Percentiles rank a stretch among this genome's conserved stretches.
These are phyloP conservation scores for Diuraphis noxia DNA, from an alignment of 1,140 invertebrate species.

Conservation along the genomic window DNA sequence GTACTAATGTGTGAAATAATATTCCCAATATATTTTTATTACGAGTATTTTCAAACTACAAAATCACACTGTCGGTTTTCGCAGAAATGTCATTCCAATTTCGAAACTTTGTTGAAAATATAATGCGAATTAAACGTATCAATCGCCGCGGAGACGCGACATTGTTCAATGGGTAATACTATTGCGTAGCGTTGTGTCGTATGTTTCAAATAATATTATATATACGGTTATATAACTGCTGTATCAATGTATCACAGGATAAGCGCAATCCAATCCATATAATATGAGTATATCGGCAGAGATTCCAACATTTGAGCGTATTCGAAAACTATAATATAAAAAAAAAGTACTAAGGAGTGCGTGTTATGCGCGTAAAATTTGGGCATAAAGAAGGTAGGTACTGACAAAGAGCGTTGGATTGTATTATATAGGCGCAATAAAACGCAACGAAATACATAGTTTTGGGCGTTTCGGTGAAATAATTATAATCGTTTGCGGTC, in stretches of 20 bases:
- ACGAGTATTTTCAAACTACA: not conserved
- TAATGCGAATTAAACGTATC: not conserved
- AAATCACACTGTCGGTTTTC: not conserved
- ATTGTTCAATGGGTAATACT: not conserved
- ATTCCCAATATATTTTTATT: not conserved
- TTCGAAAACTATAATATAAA: not conserved
- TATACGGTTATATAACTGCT: not conserved
- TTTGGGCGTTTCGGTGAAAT: not conserved
- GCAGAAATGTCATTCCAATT: not conserved
- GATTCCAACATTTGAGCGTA: not conserved
- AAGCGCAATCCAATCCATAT: not conserved
- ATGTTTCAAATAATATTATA: not conserved
- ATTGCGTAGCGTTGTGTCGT: not conserved
- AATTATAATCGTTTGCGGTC: not conserved
- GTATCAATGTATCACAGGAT: not conserved
- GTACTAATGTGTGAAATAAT: not conserved
- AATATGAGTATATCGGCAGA: not conserved
- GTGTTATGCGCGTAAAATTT: not conserved
- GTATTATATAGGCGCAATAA: not conserved
- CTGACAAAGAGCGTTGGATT: not conserved
- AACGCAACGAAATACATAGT: not conserved
- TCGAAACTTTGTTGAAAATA: not conserved
- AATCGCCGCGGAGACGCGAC: not conserved
- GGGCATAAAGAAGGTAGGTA: not conserved
- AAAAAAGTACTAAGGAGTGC: not conserved